Evolutionary conservation across 2,113 vertebrate species (phyloP).

Genomic region (Cochlearius cochlearius): DNA sequence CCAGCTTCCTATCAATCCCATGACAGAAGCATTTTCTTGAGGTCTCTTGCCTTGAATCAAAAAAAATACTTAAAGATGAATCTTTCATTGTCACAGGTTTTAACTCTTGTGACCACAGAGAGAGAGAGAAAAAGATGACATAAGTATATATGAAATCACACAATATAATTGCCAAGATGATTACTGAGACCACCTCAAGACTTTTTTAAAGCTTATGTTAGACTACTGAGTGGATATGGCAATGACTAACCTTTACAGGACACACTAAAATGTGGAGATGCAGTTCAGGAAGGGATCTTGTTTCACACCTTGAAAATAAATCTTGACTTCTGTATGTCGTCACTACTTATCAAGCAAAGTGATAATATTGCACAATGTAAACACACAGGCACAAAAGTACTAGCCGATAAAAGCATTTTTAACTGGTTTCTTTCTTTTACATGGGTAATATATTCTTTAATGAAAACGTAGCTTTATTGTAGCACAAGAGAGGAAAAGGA

Average conservation of each 20-base stretch:
- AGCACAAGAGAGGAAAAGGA: not conserved
- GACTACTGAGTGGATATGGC: not conserved
- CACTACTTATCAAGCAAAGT: not conserved
- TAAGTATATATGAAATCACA: not conserved
- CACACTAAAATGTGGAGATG: not conserved
- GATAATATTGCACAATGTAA: not conserved
- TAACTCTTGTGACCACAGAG: not conserved
- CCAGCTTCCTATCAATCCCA: not conserved
- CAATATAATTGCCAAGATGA: not conserved
- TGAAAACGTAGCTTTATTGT: not conserved
- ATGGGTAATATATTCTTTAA: not conserved
- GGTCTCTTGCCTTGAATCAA: not conserved
- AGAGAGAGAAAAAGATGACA: not conserved
- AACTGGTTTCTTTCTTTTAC: not conserved
- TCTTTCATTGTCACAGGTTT: not conserved
- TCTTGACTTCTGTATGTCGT: not conserved
- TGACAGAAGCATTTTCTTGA: not conserved
- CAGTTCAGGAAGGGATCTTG: not conserved
- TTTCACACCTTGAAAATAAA: not conserved
- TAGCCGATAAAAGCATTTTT: not conserved
- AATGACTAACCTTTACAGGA: not conserved
- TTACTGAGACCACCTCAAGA: not conserved
- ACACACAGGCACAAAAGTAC: not conserved
- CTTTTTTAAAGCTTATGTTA: not conserved
- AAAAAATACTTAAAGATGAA: not conserved